Evolutionary conservation across 2,797 vertebrate genomes (phyloP).

Genomic region (Limnodromus scolopaceus): DNA sequence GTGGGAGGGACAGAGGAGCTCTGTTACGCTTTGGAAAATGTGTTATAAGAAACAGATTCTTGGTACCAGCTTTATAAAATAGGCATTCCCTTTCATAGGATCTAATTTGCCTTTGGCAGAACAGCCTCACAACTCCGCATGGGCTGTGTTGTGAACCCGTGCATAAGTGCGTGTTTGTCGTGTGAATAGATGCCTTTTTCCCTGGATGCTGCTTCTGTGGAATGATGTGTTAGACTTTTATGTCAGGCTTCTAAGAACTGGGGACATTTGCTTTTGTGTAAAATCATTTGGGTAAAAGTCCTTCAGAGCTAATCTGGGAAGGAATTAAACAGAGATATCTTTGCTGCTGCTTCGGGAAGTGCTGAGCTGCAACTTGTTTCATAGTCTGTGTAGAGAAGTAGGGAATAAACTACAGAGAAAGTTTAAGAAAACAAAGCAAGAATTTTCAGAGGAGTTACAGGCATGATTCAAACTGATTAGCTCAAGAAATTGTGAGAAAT

Average conservation of each 20-base stretch:
- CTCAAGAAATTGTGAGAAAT: neutral
- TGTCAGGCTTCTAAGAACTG: neutral
- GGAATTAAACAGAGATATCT: neutral
- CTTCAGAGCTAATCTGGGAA: neutral
- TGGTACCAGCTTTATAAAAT: neutral
- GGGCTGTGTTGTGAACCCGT: neutral
- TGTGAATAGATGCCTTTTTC: slow-evolving; percentile 44
- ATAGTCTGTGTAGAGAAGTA: neutral
- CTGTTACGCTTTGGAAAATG: slow-evolving; percentile 3
- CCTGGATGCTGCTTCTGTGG: neutral
- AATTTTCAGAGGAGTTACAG: neutral
- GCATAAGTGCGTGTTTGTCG: neutral
- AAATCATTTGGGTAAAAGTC: slow-evolving; percentile 14
- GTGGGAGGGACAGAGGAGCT: slow-evolving; percentile 23
- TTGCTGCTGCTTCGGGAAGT: neutral
- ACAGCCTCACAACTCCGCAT: neutral
- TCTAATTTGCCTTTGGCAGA: slow-evolving; percentile 33
- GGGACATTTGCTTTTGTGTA: slow-evolving; percentile 1
- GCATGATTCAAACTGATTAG: neutral
- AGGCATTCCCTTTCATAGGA: slow-evolving; percentile 4
- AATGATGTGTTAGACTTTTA: neutral
- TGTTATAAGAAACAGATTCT: slow-evolving; percentile 38
- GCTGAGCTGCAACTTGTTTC: neutral
- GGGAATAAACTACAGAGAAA: neutral
- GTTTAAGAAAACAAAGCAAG: neutral